These are phyloP conservation scores for Ganaspis brasiliensis DNA, from an alignment of 2,888 invertebrate genomes.

Conservation along the genomic window DNA sequence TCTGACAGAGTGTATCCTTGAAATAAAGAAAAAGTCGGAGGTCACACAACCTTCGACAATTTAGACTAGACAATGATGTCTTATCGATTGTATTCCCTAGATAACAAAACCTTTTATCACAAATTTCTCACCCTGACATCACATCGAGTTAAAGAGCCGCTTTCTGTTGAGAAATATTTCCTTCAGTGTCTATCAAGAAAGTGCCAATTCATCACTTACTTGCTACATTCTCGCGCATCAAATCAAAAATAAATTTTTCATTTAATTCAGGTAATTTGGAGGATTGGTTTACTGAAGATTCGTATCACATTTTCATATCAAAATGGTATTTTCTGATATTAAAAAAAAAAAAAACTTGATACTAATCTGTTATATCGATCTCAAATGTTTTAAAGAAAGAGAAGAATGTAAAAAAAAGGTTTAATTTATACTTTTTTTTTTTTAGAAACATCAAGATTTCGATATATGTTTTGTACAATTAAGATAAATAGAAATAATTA, in stretches of 20 bases:
- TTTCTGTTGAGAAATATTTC: not conserved
- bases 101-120: not conserved
- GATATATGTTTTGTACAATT: slow-evolving; percentile 9
- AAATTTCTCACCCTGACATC: slow-evolving; percentile 6
- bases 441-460: not conserved
- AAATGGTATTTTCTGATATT: no score
- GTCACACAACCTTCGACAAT: slow-evolving; percentile 2
- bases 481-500: slow-evolving; percentile 11
- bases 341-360: no score
- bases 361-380: no score
- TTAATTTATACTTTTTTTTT: not conserved
- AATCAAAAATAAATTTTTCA: not conserved
- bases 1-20: not conserved
- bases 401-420: not conserved
- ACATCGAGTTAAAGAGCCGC: not conserved
- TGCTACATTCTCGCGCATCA: not conserved
- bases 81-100: slow-evolving; percentile 12
- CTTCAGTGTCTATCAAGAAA: not conserved
- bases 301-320: no score
- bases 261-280: no score
- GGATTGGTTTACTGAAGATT: no score
- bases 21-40: slow-evolving; percentile 2
- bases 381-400: no score
- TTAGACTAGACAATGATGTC: slow-evolving; percentile 17
- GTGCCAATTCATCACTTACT: not conserved